Base-by-base conservation (phyloP, 1,140 invertebrate genomes). In the Eumaeus atala region DNA sequence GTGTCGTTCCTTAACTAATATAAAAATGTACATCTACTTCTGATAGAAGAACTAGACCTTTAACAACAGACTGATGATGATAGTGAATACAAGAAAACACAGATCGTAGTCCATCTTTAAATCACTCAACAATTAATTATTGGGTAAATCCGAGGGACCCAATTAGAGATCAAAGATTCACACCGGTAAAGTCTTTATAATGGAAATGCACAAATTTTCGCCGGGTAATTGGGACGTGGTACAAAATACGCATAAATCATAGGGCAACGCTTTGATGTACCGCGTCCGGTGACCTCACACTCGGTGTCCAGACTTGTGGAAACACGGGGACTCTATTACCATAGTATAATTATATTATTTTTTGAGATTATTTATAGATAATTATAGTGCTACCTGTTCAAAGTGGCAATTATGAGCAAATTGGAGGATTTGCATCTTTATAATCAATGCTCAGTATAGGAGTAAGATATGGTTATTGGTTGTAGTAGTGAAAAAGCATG, bases 221-320 rank as follows among this genome's bases (percentile, higher is more conserved):
- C 61, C 58, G 64, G 61, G 69, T 83, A 81, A 83, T 83, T 81
- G 69, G 73, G 67, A 54, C 70, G 66, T 60, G 64, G 67, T 66
- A 55, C 77, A 75, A 75, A 79, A 81, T 74, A 74, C 64, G 63
- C 69, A 79, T 84, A 84, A 79, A 82, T 84, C 81, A 84, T 72
- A 18, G 57, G 56, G 48, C 28, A 61, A 44, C 53, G 56, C 75
- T 84, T 84, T 84, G 81, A 84, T 75, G 71, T 84, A 58, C 66
- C 77, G 72, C 77, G 75, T 82, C 73, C 71, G 70, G 67, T 48
- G 79, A 84, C 79, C 79, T 81, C 78, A 81, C 21, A 6, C 21
- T 37, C 62, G 48, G 54, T 54, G 14, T 44, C 40, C 40, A 44
- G 12, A 44, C 40, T 12, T 44, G 40, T 9, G 3, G 17, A 44